Conservation (phyloP, 2,113 vertebrate species). For the Excalfactoria chinensis region DNA sequence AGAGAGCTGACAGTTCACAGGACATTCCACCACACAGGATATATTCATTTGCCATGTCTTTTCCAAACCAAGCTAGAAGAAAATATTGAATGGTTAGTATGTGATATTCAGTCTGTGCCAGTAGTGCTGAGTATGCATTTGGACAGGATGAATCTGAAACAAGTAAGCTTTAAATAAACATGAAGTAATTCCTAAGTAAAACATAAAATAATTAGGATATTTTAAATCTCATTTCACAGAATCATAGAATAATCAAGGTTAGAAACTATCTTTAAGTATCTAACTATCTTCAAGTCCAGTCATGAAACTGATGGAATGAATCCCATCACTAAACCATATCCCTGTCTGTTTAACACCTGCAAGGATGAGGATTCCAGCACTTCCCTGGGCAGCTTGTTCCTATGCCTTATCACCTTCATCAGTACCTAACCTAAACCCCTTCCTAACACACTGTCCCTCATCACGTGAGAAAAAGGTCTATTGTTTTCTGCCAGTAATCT, state of each 20-base stretch:
- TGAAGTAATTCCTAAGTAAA: not conserved
- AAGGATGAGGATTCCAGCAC: not conserved
- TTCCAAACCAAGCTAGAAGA: slow-evolving; percentile 88
- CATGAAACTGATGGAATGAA: too few species aligned
- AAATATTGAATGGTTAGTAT: not conserved
- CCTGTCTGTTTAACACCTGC: not conserved
- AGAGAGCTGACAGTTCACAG: slow-evolving; percentile 96
- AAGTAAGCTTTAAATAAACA: not conserved
- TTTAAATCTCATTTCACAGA: not conserved
- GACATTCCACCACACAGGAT: slow-evolving; percentile 94
- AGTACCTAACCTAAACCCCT: not conserved
- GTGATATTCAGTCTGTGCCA: not conserved
- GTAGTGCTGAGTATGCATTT: not conserved
- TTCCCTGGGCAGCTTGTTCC: not conserved
- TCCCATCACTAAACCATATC: too few species aligned
- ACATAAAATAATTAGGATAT: not conserved
- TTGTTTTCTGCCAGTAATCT: not conserved
- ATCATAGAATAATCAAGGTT: too few species aligned
- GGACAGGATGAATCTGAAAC: not conserved
- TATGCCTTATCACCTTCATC: not conserved
- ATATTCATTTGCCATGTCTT: slow-evolving; percentile 95
- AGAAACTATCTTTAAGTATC: too few species aligned
- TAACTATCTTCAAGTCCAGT: too few species aligned
- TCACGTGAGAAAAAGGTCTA: not conserved
- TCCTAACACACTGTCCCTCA: not conserved